Evolutionary conservation across 2,888 invertebrate genomes (phyloP).

Genomic region (Halictus ligatus): DNA sequence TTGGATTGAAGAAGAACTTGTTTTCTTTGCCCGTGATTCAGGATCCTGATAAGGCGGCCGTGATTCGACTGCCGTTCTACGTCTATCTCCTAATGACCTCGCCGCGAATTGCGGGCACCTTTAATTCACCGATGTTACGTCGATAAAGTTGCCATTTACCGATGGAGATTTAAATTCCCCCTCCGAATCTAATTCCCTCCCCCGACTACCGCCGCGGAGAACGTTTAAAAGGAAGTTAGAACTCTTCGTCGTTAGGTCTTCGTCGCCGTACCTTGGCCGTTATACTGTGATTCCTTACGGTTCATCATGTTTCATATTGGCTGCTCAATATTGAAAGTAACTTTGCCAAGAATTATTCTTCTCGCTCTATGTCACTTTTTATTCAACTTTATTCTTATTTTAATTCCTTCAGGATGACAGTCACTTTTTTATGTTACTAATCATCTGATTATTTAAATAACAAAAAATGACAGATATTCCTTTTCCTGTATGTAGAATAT

Average conservation of each 20-base stretch:
- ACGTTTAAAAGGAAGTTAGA: slow-evolving; percentile 4
- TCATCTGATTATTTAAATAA: no score
- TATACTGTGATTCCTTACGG: neutral
- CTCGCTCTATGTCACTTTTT: neutral
- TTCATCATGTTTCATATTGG: neutral
- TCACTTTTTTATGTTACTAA: no score
- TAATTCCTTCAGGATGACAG: no score
- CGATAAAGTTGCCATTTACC: slow-evolving; percentile 66
- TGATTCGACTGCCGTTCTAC: slow-evolving; percentile 66
- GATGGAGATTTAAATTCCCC: slow-evolving; percentile 42
- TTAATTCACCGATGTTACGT: slow-evolving; percentile 72
- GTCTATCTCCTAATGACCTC: slow-evolving; percentile 69
- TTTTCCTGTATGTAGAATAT: no score
- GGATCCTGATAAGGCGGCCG: slow-evolving; percentile 69
- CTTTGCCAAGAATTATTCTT: neutral
- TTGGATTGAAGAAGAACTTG: slow-evolving; percentile 78
- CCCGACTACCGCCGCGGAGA: neutral
- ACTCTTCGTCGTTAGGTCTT: slow-evolving; percentile 1
- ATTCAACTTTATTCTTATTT: neutral
- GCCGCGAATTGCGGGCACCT: slow-evolving; percentile 63
- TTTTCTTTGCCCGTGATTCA: slow-evolving; percentile 74
- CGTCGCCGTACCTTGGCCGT: neutral
- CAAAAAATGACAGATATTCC: no score
- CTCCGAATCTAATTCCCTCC: slow-evolving; percentile 3
- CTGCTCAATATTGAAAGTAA: neutral